phyloP scores from a whole-genome alignment of 2,113 vertebrate species.

The Mormyrus iriodes region DNA sequence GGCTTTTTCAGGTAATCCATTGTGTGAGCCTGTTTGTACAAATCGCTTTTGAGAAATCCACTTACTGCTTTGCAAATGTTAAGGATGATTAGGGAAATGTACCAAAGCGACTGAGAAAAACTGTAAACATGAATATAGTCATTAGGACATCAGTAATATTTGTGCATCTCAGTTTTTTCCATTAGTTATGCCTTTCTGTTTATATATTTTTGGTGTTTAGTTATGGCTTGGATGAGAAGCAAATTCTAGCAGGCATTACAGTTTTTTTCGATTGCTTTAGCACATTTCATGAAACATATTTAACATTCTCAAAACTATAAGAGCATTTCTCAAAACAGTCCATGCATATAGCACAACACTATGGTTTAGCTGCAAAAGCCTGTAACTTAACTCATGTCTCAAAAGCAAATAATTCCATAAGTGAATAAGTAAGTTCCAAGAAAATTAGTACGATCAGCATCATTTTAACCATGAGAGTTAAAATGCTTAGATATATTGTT shows the following conservation, averaged over 20 bases:
- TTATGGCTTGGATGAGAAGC: neutral
- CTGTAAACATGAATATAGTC: too few relatives aligned
- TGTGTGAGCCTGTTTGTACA: too few relatives aligned
- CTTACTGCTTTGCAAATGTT: neutral
- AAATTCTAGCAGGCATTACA: neutral
- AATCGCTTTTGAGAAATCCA: too few relatives aligned
- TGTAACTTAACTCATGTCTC: too few relatives aligned
- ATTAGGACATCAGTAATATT: too few relatives aligned
- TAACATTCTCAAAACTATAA: neutral
- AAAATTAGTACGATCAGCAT: too few relatives aligned
- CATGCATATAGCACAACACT: neutral
- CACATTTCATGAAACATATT: neutral
- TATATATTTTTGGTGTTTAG: neutral
- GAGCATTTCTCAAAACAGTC: neutral
- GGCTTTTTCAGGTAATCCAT: too few relatives aligned
- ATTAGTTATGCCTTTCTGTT: neutral
- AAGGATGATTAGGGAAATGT: neutral
- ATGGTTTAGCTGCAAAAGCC: too few relatives aligned
- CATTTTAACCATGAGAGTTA: too few relatives aligned
- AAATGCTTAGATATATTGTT: too few relatives aligned
- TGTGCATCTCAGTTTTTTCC: neutral
- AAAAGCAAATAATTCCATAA: too few relatives aligned
- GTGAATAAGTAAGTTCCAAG: too few relatives aligned
- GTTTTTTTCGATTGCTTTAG: neutral
- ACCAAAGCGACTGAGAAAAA: neutral